Evolutionary conservation across 2,797 vertebrate species (phyloP), one percentile per base, ranked within the genome.

Genomic region (Onychomys leucogaster): DNA sequence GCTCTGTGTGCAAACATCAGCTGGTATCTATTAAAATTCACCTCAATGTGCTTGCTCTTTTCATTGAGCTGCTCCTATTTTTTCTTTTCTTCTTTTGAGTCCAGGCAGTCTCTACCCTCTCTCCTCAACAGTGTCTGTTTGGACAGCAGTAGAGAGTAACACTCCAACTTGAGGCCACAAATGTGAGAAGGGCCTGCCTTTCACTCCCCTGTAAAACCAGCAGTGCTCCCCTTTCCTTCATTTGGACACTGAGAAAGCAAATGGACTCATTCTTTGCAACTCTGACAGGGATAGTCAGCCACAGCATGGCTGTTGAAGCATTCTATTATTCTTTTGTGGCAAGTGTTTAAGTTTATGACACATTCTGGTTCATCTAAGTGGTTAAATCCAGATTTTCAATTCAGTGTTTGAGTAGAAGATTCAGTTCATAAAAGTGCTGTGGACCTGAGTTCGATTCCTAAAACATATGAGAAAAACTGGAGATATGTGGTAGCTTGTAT

Each of bases 21-120:
- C 61, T 78, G 34, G 85, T 71, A 16, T 57, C 37, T 65, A 41
- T 43, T n/a, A 29, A 75, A 82, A 65, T 94, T 96, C 57, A 94
- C 23, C 29, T 6, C 76, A 59, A 21, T 7, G 29, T 1, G 17
- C 7, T 65, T 34, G 1, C 19, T 86, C 9, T 29, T 84, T 78
- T 80, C 41, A 85, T 37, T 61, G 23, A 81, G 25, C 4, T 34
- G 0, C 46, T 73, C 1, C 13, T 43, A 8, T n/a, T 63, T 7
- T 46, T 4, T 46, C 6, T 4, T 46, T 46, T 4, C 46, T 46
- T 4, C 6, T 57, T 46, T 2, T 71, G 21, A 91, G 4, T 63
- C 49, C 16, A 6, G 1, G 23, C 13, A 34, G 8, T 2, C n/a
- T 29, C 27, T 32, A 8, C 5, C 29, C 4, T 34, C 67, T 37